Evolutionary conservation across 2,113 vertebrate genomes (phyloP), one percentile per base, ranked within the genome.

Genomic region (Origma solitaria): DNA sequence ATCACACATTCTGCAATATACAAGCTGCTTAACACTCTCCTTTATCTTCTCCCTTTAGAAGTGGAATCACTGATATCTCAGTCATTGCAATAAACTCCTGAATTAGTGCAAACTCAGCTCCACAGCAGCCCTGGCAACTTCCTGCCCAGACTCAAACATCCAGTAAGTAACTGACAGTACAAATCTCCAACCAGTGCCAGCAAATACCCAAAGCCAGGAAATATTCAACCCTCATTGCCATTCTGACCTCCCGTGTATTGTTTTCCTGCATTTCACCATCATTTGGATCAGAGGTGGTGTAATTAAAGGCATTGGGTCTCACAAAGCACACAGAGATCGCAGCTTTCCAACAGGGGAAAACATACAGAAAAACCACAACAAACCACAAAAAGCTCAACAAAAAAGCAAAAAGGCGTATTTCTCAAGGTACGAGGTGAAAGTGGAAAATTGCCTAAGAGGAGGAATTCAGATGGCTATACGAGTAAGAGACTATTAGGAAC

Each of bases 231-330:
- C 33, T 37, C 11, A 13, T 0, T 49, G 33, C 49, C 14, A 6
- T 57, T 77, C n/a, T 15, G 37, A 57, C 23, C 30, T 71, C 21
- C 8, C 7, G 11, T 6, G n/a, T 35, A 2, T 10, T 30, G 33
- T 25, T 45, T 28, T 51, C 33, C 44, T 24, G 27, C 44, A 13
- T 65, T 91, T 77, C 57, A 37, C 6, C 53, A 38, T 5, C 49
- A 20, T 1, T 18, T 1, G 2, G 7, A 10, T 42, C 44, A 2
- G 11, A 58, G 47, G 37, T 0, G 2, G 33, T 9, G 54, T 25
- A 40, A 50, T 31, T 19, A 10, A 58, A 54, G 51, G 8, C 51
- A 28, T 10, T 4, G 42, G 1, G n/a, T 23, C 30, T 49, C 61
- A 49, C 17, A 28, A 50, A 49, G 30, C n/a, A 35, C 21, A 27